Conservation (phyloP, 35 echinoderm and acorn worm species). For the Hemicentrotus pulcherrimus region DNA sequence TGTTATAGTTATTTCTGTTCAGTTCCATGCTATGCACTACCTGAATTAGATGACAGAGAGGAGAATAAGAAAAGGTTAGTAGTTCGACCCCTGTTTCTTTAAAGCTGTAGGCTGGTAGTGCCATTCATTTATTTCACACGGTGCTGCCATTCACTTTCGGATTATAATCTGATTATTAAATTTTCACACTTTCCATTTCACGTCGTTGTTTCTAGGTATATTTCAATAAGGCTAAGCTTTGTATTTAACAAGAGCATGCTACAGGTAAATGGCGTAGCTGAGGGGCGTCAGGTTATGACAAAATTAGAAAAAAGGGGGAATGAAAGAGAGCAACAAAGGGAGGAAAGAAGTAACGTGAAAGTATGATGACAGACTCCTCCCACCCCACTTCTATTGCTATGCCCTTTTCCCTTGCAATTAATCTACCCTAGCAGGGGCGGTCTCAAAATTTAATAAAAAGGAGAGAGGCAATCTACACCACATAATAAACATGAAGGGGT, state of each 20-base stretch:
- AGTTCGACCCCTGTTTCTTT: background rate
- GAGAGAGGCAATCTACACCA: too few relatives aligned
- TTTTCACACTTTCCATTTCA: background rate
- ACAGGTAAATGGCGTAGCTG: background rate
- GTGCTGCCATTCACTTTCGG: background rate
- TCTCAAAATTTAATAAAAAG: too few relatives aligned
- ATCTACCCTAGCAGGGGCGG: too few relatives aligned
- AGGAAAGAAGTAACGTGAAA: background rate
- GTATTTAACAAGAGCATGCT: background rate
- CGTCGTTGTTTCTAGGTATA: background rate
- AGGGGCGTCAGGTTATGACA: background rate
- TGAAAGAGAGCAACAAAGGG: background rate
- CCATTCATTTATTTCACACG: background rate
- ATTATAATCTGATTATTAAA: background rate
- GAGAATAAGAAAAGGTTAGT: background rate
- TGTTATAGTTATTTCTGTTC: too few relatives aligned
- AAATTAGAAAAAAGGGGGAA: background rate
- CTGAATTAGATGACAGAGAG: background rate
- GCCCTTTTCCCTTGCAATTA: too few relatives aligned
- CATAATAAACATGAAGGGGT: too few relatives aligned
- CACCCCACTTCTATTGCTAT: too few relatives aligned
- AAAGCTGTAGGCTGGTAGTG: background rate
- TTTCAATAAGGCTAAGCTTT: background rate
- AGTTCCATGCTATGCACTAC: background rate
- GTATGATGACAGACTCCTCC: too few relatives aligned